Conservation (phyloP, 2,113 vertebrate species). For the Accipiter cooperii region DNA sequence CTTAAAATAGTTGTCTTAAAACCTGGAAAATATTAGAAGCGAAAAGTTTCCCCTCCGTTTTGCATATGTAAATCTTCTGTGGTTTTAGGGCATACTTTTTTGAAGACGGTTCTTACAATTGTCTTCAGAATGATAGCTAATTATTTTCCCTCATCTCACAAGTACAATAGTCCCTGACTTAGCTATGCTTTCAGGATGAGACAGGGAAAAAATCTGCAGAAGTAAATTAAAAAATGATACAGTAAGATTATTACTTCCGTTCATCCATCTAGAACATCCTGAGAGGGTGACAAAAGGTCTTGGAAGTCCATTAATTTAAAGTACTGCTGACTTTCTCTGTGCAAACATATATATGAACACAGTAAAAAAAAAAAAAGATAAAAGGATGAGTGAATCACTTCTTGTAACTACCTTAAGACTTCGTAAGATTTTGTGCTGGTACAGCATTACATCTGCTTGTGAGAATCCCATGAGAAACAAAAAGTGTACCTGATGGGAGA, state of each 20-base stretch:
- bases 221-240: background rate
- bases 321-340: background rate
- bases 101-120: background rate
- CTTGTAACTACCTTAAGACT: background rate
- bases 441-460: background rate
- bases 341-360: background rate
- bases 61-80: background rate
- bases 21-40: background rate
- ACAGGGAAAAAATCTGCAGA: background rate
- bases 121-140: background rate
- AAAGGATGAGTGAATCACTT: background rate
- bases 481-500: background rate
- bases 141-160: background rate
- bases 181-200: background rate
- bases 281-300: conserved; percentile 5
- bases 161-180: background rate
- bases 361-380: background rate
- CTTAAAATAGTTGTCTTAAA: background rate
- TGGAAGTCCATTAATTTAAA: conserved; percentile 19
- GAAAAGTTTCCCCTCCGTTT: background rate
- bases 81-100: background rate
- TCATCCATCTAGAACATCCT: background rate
- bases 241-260: background rate
- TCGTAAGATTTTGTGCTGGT: background rate
- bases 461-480: background rate